Conservation (phyloP, 2,113 vertebrate genomes). For the Ptilonorhynchus violaceus region DNA sequence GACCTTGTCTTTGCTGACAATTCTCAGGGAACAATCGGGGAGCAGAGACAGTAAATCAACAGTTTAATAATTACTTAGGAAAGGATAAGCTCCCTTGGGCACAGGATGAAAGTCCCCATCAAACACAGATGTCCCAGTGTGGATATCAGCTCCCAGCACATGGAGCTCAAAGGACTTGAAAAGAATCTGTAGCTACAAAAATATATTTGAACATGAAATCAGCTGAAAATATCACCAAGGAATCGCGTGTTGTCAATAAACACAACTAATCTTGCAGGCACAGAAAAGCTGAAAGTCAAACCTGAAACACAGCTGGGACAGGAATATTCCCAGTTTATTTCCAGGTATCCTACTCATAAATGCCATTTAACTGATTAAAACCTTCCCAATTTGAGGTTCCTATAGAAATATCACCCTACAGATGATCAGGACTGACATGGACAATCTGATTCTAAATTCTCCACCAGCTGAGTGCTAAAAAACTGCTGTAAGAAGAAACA, state of each 20-base stretch:
- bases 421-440: background rate
- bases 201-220: background rate
- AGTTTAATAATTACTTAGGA: slow-evolving; percentile 12
- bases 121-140: background rate
- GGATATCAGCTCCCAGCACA: background rate
- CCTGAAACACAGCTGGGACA: background rate
- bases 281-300: background rate
- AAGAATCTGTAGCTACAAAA: background rate
- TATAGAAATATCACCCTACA: background rate
- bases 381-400: background rate
- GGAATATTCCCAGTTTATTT: background rate
- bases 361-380: background rate
- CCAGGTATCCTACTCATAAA: background rate
- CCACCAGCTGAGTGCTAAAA: background rate
- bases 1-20: background rate
- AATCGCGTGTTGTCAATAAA: background rate
- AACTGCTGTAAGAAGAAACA: background rate
- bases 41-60: background rate
- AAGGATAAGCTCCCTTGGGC: background rate
- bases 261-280: background rate
- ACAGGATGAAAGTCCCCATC: background rate
- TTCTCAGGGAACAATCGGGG: background rate
- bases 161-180: background rate
- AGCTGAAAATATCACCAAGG: background rate
- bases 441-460: background rate